Base-by-base conservation (phyloP, 2,888 invertebrate species). In the Melangyna quadrimaculata region DNA sequence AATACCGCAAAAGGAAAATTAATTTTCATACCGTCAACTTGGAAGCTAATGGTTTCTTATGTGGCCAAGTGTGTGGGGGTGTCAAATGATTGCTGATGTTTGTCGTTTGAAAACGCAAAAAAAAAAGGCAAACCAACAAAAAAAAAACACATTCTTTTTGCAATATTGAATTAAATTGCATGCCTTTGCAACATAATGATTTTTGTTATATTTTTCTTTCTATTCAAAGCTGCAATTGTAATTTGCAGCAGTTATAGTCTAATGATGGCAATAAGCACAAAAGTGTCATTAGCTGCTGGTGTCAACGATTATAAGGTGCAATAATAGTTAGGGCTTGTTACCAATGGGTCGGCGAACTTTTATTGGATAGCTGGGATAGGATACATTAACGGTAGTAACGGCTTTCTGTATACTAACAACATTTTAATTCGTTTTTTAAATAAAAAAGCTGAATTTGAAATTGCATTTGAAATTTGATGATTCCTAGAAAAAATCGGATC, bases 91-190 rank as follows among this genome's bases (percentile, higher is more conserved):
- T 55, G 29, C 1, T 7, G n/a, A n/a, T n/a, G 17, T 27, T 51
- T 29, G 29, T 17, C 35, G 2, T 57, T 57, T 10, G 12, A 32
- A 55, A 32, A 55, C 17, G 17, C 29, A 55, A 61, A n/a, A 24
- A n/a, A 1, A 1, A 19, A 35, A 24, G n/a, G 6, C 4, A 10
- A 55, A n/a, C 12, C 0, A 32, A 9, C 10, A 17, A n/a, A 43
- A 43, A 40, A 61, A 24, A 40, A 2, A 51, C 12, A 14, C 51
- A 51, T 3, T 27, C 9, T 40, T 29, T 65, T 45, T 45, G 65
- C 29, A 29, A 65, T 45, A 65, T 65, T 65, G 65, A 65, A 65
- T 65, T 65, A 65, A 65, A 65, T 65, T 65, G 65, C 65, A 65
- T 65, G 65, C 65, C 32, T 65, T 65, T 65, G 45, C 65, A 69